Base-by-base conservation (phyloP, 2,113 vertebrate genomes). In the Tauraco erythrolophus region DNA sequence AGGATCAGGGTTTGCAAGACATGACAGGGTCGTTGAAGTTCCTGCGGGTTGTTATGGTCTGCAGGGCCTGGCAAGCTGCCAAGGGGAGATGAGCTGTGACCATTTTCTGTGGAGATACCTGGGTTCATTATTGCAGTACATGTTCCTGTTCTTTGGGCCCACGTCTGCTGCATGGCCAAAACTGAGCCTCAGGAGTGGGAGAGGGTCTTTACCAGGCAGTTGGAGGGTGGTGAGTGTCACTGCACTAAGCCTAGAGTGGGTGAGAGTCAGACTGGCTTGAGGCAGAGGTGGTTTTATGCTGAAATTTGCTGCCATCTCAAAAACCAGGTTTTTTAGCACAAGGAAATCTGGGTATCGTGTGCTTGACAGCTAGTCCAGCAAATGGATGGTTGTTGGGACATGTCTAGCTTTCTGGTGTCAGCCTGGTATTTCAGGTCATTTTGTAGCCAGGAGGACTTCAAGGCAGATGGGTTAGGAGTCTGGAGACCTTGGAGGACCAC, bases 41-140 rank as follows among this genome's bases (percentile, higher is more conserved):
- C 79, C 83, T 31, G 50, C 0, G 7, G 57, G 10, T 50, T 83
- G 61, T 90, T 83, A 12, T 9, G 58, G 54, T 48, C 78, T 90
- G 60, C 39, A 37, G 86, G 64, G 70, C 72, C 57, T 41, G 13
- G 57, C 72, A 17, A 21, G 70, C 74, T 83, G 88, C 96, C 90
- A 61, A 11, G 58, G 43, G 58, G 50, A 51, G 89, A 91, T 92
- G 80, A 96, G 84, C 92, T 88, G 95, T 79, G 84, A 46, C 19
- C 39, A 30, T 90, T 21, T 45, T 31, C 60, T 58, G 6, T 30
- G 56, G 28, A 14, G 43, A 17, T 69, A 39, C 66, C 37, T 6
- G 27, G 33, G 41, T 48, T 64, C 54, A 12, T 15, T 11, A 12
- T 25, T 48, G 58, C 53, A 27, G 10, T 4, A 13, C 0, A 1